Percentiles rank a stretch among this genome's conserved stretches.
These are phyloP conservation scores for Pogona vitticeps DNA, from an alignment of 2,113 vertebrate genomes.

Conservation along the genomic window DNA sequence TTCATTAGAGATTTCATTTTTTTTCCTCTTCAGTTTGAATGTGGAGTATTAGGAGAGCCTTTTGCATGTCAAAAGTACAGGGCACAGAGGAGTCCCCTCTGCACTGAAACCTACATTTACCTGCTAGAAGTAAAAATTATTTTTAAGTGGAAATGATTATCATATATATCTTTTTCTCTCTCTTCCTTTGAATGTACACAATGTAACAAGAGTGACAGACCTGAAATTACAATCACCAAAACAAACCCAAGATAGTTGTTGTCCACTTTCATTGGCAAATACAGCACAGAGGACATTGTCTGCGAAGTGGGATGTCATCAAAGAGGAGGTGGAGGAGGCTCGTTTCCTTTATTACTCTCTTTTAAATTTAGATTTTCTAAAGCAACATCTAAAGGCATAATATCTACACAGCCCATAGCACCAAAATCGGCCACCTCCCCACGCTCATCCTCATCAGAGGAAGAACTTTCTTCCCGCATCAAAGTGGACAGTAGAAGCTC, in stretches of 20 bases:
- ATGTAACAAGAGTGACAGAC: slow-evolving; percentile 99
- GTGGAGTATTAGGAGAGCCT: slow-evolving; percentile 94
- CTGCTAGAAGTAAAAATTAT: slow-evolving; percentile 94
- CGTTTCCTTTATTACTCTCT: slow-evolving; percentile 95
- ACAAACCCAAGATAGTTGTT: slow-evolving; percentile 90
- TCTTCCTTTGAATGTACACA: slow-evolving; percentile 97
- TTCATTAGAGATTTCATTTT: slow-evolving; percentile 93
- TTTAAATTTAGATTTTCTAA: slow-evolving; percentile 98
- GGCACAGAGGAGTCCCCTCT: slow-evolving; percentile 84
- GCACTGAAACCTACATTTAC: slow-evolving; percentile 92
- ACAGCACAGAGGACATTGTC: slow-evolving; percentile 99
- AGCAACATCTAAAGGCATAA: slow-evolving; percentile 99
- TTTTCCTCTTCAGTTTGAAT: slow-evolving; percentile 94
- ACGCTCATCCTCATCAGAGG: slow-evolving; percentile 96
- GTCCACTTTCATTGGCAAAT: slow-evolving; percentile 99
- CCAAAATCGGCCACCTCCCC: slow-evolving; percentile 97
- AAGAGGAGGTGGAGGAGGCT: slow-evolving; percentile 99
- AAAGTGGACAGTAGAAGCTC: slow-evolving; percentile 97
- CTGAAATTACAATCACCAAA: slow-evolving; percentile 99
- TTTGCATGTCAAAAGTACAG: slow-evolving; percentile 90
- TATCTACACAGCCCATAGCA: slow-evolving; percentile 99
- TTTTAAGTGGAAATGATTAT: slow-evolving; percentile 99
- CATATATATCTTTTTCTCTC: slow-evolving; percentile 93
- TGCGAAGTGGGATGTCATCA: slow-evolving; percentile 95
- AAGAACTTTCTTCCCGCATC: slow-evolving; percentile 96